A percentile compares a stretch with the other conserved stretches of the same genome.
Conservation (phyloP, 2,797 vertebrate genomes). For the Coregonus sp. region DNA sequence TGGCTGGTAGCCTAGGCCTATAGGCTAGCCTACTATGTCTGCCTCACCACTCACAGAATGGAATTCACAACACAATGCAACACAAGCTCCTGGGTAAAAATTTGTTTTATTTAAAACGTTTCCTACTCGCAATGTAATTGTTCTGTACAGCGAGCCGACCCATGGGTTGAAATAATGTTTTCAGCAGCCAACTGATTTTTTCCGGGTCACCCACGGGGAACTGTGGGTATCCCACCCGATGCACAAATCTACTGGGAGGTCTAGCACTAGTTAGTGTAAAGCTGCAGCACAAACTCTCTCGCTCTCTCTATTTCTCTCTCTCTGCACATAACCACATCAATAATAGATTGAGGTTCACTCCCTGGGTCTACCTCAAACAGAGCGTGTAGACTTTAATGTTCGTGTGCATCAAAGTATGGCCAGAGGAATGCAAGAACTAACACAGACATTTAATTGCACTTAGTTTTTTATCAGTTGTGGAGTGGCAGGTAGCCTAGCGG, state of each 20-base stretch:
- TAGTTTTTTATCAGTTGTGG: background rate
- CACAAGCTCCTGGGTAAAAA: no score
- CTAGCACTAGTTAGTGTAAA: background rate
- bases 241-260: background rate
- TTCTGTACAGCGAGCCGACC: no score
- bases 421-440: constrained; percentile 24
- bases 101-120: no score
- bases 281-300: background rate
- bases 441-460: background rate
- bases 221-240: no score
- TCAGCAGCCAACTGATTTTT: no score
- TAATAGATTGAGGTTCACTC: constrained; percentile 74
- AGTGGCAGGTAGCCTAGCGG: background rate
- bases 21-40: no score
- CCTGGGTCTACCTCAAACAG: constrained; percentile 42
- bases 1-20: no score
- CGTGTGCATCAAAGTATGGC: constrained; percentile 49
- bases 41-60: no score
- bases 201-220: no score
- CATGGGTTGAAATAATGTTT: no score
- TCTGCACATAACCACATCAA: constrained; percentile 62
- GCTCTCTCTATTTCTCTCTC: background rate
- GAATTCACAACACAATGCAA: no score
- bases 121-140: no score
- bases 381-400: constrained; percentile 70